Base-by-base conservation (phyloP, 2,113 vertebrate genomes). In the Laterallus jamaicensis region DNA sequence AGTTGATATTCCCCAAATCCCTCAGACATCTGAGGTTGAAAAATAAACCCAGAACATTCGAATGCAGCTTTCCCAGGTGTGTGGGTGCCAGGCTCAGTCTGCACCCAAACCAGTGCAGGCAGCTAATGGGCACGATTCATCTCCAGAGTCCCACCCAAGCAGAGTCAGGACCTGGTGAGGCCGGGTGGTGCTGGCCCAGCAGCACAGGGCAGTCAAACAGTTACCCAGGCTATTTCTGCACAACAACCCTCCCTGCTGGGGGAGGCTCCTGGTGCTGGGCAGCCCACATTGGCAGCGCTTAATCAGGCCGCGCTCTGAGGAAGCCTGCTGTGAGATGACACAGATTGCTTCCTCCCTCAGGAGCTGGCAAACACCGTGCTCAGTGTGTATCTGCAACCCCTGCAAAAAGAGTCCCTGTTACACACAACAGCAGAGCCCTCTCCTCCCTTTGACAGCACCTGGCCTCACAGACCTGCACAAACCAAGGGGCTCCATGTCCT, bases 301-400 rank as follows among this genome's bases (percentile, higher is more conserved):
- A 92, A 96, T 96, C 95, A 96, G 92, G 92, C 66, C 4, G 66
- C 88, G 95, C 69, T 95, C 92, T 88, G 88, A 92, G 88, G 93
- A 78, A 93, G 79, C 93, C 93, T 1, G 58, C 93, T 96, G 93
- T 76, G 95, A 95, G 92, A 78, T 96, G 95, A 96, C 95, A 96
- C 92, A 96, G 95, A 96, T 96, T 92, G 82, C 52, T 90, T 35
- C 52, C 42, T 95, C 79, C 75, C 85, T 66, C 10, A 10, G 94
- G 95, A 93, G 93, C 67, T 7, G 68, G 71, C 13, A 0, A 91
- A 10, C 90, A 24, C 64, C 52, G 10, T 3, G 18, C 90, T 56
- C 93, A 77, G 52, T 77, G 78, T 81, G 93, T 15, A 77, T 81
- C 76, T 32, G 82, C 88, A 88, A 25, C 58, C 67, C 81, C 90